Base-by-base conservation (phyloP, 2,888 invertebrate genomes). In the Pammene aurita region DNA sequence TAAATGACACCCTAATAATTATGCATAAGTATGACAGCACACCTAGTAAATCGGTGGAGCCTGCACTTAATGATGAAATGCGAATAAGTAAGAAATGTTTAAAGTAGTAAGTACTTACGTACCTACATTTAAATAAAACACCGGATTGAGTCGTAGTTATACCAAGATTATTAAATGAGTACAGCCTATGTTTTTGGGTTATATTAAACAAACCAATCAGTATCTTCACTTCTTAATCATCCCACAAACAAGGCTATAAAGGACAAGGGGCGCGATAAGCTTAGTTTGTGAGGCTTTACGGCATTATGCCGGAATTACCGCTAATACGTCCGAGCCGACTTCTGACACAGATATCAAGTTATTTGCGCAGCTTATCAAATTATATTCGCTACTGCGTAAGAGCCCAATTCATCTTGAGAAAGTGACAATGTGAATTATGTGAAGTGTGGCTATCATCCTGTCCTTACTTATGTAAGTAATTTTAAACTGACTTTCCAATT, bases 241-340 rank as follows among this genome's bases (percentile, higher is more conserved):
- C 38, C 13, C 38, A 41, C 62, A 52, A 62, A 62, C 50, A 50
- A 62, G 50, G 50, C 50, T 41, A 62, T 50, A 58, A 38, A 16
- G 61, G 64, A 56, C 56, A 56, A 46, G 44, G 16, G 52, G 50
- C 52, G 35, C 44, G 66, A 52, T 52, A 66, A 52, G 66, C 66
- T 44, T 44, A 41, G 58, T 54, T 60, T 54, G 58, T 54, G 54
- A 61, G 35, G 66, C 66, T 66, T 66, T 66, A 35, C 44, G 60
- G 66, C 60, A 58, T 66, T 60, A 66, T 54, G 60, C 35, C 52
- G 42, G 66, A 16, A 46, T 66, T 60, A 66, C 54, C 66, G 41
- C 44, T 60, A 66, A 66, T 58, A 52, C 58, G 58, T 52, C 44
- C 52, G 44, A 58, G 66, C 57, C 57, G 5, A 62, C 34, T 42